Base-by-base conservation (phyloP, 2,113 vertebrate species). In the Sorex fumeus region DNA sequence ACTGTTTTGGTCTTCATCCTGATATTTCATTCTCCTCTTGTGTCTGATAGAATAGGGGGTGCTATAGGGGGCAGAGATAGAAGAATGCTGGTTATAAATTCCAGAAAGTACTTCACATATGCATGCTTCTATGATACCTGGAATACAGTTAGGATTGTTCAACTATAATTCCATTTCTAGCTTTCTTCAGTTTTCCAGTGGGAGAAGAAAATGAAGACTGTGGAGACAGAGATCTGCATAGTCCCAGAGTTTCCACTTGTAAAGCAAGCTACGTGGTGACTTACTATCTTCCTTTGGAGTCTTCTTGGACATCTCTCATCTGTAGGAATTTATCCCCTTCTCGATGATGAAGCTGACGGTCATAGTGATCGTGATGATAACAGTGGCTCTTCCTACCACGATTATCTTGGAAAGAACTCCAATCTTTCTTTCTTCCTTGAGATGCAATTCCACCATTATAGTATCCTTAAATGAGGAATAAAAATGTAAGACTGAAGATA, bases 201-300 rank as follows among this genome's bases (percentile, higher is more conserved):
- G 83, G 62, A 80, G 34, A 81, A 66, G 10, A 50, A 71, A 67
- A 86, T 18, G 3, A 79, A 30, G 60, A n/a, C 18, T 18, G 40
- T 4, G 32, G n/a, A 43, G 8, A 70, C 6, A 62, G 74, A 75
- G 40, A 45, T 70, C 5, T 34, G 3, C 43, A n/a, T 1, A 27
- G 2, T 43, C 43, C 53, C 64, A 36, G 34, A 34, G 27, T 30
- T 79, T 64, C n/a, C 76, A 34, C 15, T 6, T 30, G 47, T 18
- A 36, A 64, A 80, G 8, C 9, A 45, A 53, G 32, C 15, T 87
- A 34, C 34, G 10, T 8, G 3, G 21, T 57, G 57, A 96, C 98
- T 98, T 95, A 99, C 98, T 96, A 96, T 98, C 98, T 97, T 30
- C 93, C 50, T 69, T 96, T 96, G 8, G 93, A 84, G 25, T 88